phyloP scores from a whole-genome alignment of 2,797 vertebrate species.

The Meda fulgida region DNA sequence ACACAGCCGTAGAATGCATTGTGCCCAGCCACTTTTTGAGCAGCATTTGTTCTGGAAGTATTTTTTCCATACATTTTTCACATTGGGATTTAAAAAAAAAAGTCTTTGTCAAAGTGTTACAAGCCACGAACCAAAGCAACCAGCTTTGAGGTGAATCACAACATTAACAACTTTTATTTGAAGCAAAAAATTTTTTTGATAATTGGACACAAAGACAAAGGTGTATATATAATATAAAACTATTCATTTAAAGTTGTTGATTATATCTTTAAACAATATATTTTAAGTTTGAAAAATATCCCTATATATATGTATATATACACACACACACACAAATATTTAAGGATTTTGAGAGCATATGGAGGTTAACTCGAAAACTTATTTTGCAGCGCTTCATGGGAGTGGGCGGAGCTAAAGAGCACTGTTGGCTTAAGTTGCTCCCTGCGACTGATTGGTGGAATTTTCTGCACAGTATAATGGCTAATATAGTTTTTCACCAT shows the following conservation, averaged over 20 bases:
- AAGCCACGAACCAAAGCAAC: not conserved
- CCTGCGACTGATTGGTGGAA: not conserved
- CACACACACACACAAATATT: no score
- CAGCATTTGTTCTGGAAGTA: not conserved
- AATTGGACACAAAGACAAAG: not conserved
- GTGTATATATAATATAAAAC: not conserved
- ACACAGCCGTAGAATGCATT: not conserved
- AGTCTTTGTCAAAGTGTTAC: not conserved
- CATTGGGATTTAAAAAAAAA: not conserved
- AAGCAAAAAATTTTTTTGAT: not conserved
- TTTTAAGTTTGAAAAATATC: not conserved
- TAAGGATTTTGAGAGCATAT: no score
- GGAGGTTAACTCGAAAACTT: no score
- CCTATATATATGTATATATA: no score
- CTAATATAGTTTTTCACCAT: not conserved
- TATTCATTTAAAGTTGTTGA: not conserved
- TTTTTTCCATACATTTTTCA: not conserved
- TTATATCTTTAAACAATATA: not conserved
- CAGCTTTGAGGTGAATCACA: not conserved
- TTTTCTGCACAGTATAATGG: no score
- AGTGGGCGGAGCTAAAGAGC: not conserved
- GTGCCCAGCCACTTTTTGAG: not conserved
- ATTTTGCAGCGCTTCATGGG: not conserved
- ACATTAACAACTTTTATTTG: not conserved
- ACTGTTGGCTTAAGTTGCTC: not conserved